Evolutionary conservation across 2,888 invertebrate genomes (phyloP), one percentile per base, ranked within the genome.

Genomic region (Coleophora deauratella): DNA sequence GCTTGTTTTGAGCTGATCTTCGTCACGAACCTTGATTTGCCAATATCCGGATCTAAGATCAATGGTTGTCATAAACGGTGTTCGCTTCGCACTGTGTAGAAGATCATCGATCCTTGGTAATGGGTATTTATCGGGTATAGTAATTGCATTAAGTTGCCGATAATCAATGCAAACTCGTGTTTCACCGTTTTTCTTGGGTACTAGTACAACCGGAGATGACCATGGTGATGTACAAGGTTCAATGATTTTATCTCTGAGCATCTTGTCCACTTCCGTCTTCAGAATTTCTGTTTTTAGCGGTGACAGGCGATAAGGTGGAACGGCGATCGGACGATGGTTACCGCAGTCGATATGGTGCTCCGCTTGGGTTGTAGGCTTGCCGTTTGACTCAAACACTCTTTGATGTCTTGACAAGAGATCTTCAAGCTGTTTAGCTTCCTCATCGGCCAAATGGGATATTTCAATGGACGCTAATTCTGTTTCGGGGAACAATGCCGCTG

Each of bases 41-140:
- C 55, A 58, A 27, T 59, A 59, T 0, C 59, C 59, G 2, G 59
- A 42, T 6, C 44, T 39, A 0, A 65, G 36, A 40, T 61, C 58
- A 1, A 63, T n/a, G 2, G 54, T 47, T 0, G 51, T 43, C 59
- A 62, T 62, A 21, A 33, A 59, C 1, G 51, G 46, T 0, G 49
- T 53, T 0, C 53, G 50, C 40, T 59, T 62, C 0, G 62, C 57
- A 9, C 50, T 46, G 33, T 65, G 59, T 1, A 66, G 41, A 0
- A 63, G 35, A 38, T 62, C 62, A 27, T 76, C 75, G 21, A 75
- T 69, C 9, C 66, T 46, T 1, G 76, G 76, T 2, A 72, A 37
- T 0, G 68, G 70, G 34, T 74, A 74, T 45, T 57, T 12, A 3
- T 30, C 40, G 9, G 40, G 31, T 1, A 32, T 15, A 9, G 35